Evolutionary conservation across 2,113 vertebrate species (phyloP).

Genomic region (Pristiophorus japonicus): DNA sequence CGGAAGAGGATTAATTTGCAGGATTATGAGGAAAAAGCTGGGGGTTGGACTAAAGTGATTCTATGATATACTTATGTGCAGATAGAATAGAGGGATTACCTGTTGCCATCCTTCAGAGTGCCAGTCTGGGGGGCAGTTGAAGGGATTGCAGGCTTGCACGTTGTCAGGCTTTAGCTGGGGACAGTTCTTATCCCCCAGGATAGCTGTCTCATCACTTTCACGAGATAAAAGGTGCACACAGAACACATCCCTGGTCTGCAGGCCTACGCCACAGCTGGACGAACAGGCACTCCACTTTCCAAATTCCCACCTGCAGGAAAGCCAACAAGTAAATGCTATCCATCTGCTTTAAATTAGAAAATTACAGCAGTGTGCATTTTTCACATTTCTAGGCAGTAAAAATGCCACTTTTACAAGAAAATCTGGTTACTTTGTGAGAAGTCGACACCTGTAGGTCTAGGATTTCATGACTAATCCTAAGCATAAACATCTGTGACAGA

Average conservation of each 20-base stretch:
- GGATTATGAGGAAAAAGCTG: neutral
- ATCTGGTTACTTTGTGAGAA: neutral
- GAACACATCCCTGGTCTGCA: conserved; percentile 75
- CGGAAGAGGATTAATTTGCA: neutral
- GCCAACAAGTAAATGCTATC: conserved; percentile 13
- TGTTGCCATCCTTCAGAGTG: conserved; percentile 72
- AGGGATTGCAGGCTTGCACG: conserved; percentile 84
- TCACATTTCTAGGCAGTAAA: neutral
- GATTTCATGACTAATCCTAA: neutral
- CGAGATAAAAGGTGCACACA: conserved; percentile 69
- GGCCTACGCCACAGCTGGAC: conserved; percentile 82
- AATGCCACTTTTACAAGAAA: neutral
- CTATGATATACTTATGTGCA: neutral
- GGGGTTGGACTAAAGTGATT: too few relatives aligned
- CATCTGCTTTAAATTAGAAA: conserved; percentile 1
- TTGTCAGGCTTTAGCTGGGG: conserved; percentile 68
- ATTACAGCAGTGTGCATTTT: neutral
- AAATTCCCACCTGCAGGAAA: conserved; percentile 74
- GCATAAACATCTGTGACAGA: neutral
- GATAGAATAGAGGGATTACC: conserved; percentile 52
- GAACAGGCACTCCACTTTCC: conserved; percentile 85
- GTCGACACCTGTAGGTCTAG: neutral
- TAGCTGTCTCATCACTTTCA: conserved; percentile 65
- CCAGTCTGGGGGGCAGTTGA: conserved; percentile 89
- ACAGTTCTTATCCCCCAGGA: conserved; percentile 71